Conservation (phyloP, 2,113 vertebrate species). For the Lipotes vexillifer region DNA sequence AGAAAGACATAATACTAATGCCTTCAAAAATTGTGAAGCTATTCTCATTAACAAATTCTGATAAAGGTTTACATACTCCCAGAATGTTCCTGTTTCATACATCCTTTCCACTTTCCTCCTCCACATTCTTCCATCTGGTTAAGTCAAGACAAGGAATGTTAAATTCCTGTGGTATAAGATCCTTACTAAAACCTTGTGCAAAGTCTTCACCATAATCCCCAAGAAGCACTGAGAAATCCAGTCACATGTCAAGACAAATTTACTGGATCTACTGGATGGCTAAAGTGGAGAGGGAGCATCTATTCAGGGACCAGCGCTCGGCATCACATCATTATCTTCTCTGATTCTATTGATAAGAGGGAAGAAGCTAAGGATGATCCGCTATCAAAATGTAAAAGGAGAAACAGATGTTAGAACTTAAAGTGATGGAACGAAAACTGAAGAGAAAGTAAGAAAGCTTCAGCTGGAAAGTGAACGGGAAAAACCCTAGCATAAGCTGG, state of each 20-base stretch:
- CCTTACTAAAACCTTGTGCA: neutral
- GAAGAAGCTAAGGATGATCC: neutral
- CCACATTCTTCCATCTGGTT: neutral
- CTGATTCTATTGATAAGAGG: neutral
- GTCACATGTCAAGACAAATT: neutral
- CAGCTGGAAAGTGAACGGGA: neutral
- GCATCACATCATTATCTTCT: neutral
- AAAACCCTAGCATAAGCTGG: neutral
- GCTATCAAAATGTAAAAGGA: neutral
- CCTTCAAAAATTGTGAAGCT: neutral
- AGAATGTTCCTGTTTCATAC: neutral
- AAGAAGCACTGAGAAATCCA: neutral
- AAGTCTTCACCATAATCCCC: neutral
- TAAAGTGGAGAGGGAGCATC: neutral
- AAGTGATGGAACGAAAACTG: neutral
- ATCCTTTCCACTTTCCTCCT: neutral
- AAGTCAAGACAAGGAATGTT: neutral
- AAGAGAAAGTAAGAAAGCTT: neutral
- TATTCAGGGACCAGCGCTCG: neutral
- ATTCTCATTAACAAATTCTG: slow-evolving; percentile 17
- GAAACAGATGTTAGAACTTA: neutral
- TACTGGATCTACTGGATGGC: neutral
- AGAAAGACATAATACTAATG: neutral
- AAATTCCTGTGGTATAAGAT: neutral
- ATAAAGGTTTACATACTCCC: neutral